A percentile compares a stretch with the other conserved stretches of the same genome.
Evolutionary conservation across 2,113 vertebrate species (phyloP).

Genomic region (Chloropsis cyanopogon): DNA sequence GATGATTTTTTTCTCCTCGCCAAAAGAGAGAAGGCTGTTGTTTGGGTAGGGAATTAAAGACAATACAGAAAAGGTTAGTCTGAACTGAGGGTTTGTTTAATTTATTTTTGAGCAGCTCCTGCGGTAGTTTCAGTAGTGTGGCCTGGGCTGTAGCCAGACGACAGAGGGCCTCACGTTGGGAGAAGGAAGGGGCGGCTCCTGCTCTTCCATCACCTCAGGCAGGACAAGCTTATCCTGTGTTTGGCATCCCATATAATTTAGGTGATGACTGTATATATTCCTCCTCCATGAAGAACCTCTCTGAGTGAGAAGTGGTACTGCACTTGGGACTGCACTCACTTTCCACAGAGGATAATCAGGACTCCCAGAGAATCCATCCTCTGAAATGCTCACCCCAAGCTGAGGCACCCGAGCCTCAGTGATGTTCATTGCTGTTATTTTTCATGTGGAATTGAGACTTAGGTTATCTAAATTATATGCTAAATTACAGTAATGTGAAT

Average conservation of each 20-base stretch:
- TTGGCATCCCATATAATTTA: not conserved
- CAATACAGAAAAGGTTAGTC: not conserved
- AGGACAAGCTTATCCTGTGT: not conserved
- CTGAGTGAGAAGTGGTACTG: fast-evolving
- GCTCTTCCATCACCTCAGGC: not conserved
- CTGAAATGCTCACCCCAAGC: not conserved
- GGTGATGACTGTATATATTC: not conserved
- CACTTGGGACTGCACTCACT: not conserved
- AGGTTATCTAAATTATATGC: not conserved
- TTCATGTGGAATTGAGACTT: not conserved
- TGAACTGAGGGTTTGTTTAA: not conserved
- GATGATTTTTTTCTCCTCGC: not conserved
- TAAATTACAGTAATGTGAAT: not conserved
- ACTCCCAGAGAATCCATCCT: not conserved
- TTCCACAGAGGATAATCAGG: not conserved
- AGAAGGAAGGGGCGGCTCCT: not conserved
- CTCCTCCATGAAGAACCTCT: not conserved
- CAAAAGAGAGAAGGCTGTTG: not conserved
- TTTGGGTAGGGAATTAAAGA: not conserved
- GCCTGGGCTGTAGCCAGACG: not conserved
- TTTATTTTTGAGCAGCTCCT: not conserved
- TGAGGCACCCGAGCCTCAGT: not conserved
- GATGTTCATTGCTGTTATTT: not conserved
- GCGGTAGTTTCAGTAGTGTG: not conserved
- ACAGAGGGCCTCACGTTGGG: too few species aligned